These are phyloP conservation scores for Characodon lateralis DNA, from an alignment of 2,797 vertebrate genomes.

Conservation along the genomic window DNA sequence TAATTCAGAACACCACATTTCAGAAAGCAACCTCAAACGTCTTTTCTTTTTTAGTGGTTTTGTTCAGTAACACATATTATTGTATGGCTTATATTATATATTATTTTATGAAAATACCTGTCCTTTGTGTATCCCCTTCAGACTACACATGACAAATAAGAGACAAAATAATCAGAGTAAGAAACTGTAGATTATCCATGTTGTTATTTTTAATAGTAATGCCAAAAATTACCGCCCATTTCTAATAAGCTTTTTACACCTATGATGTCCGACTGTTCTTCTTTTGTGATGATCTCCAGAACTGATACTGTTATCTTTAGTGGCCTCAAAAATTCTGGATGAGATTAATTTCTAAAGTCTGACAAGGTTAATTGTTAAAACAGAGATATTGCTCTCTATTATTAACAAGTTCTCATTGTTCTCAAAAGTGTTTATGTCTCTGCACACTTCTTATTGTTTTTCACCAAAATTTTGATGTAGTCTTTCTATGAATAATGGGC, in stretches of 20 bases:
- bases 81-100: neutral
- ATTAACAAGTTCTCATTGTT: neutral
- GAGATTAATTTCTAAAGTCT: too few species aligned
- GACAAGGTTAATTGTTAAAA: neutral
- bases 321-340: too few species aligned
- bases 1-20: neutral
- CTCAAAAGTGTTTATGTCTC: neutral
- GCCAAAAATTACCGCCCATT: neutral
- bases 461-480: neutral
- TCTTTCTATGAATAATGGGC: neutral
- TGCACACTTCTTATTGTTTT: neutral
- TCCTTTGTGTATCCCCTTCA: neutral
- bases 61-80: neutral
- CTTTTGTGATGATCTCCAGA: neutral
- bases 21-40: neutral
- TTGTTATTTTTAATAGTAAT: neutral
- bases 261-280: neutral
- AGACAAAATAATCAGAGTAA: neutral
- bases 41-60: neutral
- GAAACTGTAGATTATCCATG: neutral
- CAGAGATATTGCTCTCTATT: neutral
- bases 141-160: neutral
- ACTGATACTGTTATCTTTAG: neutral
- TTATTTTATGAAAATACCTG: neutral
- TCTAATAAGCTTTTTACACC: neutral